Base-by-base conservation (phyloP, 1,140 invertebrate genomes). In the Agrilus planipennis region DNA sequence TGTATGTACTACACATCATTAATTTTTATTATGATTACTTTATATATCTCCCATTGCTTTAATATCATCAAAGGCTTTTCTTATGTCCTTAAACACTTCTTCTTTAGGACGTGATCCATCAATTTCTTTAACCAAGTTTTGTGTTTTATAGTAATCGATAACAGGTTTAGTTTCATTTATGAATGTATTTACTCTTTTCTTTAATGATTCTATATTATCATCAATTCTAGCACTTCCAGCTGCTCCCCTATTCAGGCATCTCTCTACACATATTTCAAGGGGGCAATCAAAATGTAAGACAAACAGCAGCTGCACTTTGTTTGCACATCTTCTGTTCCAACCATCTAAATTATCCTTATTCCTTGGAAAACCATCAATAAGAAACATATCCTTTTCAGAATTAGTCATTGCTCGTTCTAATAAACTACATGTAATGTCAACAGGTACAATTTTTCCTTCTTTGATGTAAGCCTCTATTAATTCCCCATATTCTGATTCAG, bases 321-420 rank as follows among this genome's bases (percentile, higher is more conserved):
- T 78, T 0, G 70, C 61, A 83, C 99, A 93, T 47, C 74, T 68
- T 50, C 76, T 71, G 23, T 84, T 77, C 96, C 96, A 99, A 2
- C 96, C 96, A 42, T 92, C 79, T 35, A 99, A 65, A 64, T 99
- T 99, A 62, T 99, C 81, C 60, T 93, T 74, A 64, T 98, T 99
- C 17, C 96, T 72, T 18, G 96, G 96, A 63, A 99, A 99, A 5
- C 96, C 96, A 67, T 99, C 96, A 52, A 99, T 86, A 0, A 99
- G 69, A 61, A 99, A 99, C 28, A 82, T 81, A n/a, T 77, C 69
- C 15, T 77, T 72, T 1, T 68, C 72, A 11, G 78, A 71, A 36
- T 71, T 59, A 41, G 71, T 63, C 85, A 95, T 95, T 1, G 87
- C 88, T 44, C 80, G 79, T 56, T 91, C 82, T 14, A 99, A 62